phyloP scores from a whole-genome alignment of 2,888 invertebrate genomes.

The Metallyticus violacea region DNA sequence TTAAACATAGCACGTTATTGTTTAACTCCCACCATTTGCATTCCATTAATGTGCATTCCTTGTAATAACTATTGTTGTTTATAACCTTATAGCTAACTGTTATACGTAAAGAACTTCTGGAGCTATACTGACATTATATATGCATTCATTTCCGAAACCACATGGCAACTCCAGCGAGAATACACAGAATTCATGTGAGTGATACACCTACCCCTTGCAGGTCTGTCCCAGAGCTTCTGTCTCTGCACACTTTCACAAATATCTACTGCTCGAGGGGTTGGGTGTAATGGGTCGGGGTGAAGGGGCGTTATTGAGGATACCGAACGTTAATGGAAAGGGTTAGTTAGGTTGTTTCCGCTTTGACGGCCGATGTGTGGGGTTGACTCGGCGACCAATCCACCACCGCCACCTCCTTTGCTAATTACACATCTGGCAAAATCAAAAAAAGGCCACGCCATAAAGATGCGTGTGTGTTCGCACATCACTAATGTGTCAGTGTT shows the following conservation, averaged over 20 bases:
- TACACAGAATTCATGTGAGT: background rate
- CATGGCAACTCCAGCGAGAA: background rate
- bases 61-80: too few relatives aligned
- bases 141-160: too few relatives aligned
- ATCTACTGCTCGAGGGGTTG: background rate
- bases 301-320: background rate
- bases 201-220: background rate
- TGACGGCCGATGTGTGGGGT: background rate
- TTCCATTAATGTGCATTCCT: too few relatives aligned
- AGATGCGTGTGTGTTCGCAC: background rate
- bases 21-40: too few relatives aligned
- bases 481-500: background rate
- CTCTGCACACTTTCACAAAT: background rate
- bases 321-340: background rate
- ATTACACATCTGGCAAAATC: background rate
- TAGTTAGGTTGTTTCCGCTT: background rate
- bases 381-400: background rate
- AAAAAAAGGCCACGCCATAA: background rate
- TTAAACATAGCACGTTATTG: too few relatives aligned
- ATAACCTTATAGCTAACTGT: too few relatives aligned
- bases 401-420: too few relatives aligned
- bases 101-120: too few relatives aligned
- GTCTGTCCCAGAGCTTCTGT: conserved; percentile 1
- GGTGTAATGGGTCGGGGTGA: background rate
- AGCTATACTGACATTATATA: too few relatives aligned